Conservation (phyloP, 2,888 invertebrate species). For the Elegia similella region DNA sequence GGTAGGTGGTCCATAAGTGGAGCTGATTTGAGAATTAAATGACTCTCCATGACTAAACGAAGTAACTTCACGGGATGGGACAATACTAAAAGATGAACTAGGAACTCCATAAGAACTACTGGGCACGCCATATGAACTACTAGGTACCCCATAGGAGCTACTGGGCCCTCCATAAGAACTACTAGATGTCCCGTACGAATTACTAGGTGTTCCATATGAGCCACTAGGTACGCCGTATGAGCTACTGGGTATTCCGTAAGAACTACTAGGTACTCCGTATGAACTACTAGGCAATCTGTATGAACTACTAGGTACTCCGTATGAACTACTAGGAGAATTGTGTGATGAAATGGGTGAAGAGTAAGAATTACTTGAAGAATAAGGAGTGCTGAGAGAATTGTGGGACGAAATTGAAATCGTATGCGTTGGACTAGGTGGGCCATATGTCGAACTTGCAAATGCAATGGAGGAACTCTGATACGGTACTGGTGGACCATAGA, state of each 20-base stretch:
- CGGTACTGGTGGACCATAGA: conserved; percentile 54
- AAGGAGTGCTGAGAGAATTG: conserved; percentile 45
- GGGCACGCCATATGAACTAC: conserved; percentile 14
- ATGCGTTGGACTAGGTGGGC: conserved; percentile 56
- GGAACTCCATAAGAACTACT: conserved; percentile 29
- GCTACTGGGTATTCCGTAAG: conserved; percentile 29
- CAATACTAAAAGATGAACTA: conserved; percentile 29
- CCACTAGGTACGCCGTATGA: conserved; percentile 19
- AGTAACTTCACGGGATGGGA: conserved; percentile 36
- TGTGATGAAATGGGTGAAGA: conserved; percentile 44
- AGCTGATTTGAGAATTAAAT: conserved; percentile 30
- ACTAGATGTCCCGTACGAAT: conserved; percentile 30
- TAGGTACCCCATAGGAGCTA: conserved; percentile 31
- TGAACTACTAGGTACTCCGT: conserved; percentile 25
- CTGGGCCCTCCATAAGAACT: conserved; percentile 19
- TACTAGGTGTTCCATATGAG: conserved; percentile 28
- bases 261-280: conserved; percentile 24
- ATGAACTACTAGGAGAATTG: conserved; percentile 33
- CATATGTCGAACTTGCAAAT: conserved; percentile 57
- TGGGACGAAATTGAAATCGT: conserved; percentile 54
- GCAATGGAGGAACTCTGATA: conserved; percentile 36
- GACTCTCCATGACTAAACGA: conserved; percentile 26
- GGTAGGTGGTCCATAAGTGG: conserved; percentile 45
- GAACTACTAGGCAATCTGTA: conserved; percentile 13
- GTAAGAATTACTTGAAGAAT: conserved; percentile 35